A percentile compares a stretch with the other conserved stretches of the same genome.
Evolutionary conservation across 2,113 vertebrate species (phyloP).

Genomic region (Cranoglanis bouderius): DNA sequence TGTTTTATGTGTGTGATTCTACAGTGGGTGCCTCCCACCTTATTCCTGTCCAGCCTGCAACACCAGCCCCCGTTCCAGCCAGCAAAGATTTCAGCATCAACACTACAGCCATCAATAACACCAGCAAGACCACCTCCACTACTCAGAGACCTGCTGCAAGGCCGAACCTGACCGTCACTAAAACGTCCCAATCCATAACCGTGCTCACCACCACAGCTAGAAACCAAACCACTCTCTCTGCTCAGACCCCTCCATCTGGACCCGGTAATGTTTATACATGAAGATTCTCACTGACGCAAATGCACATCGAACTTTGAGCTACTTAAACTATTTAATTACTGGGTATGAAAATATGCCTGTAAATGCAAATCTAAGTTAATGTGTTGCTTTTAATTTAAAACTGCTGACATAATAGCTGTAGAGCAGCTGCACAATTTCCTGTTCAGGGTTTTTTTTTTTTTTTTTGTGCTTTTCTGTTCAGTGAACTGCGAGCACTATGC

Average conservation of each 20-base stretch:
- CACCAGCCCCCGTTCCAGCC: constrained; percentile 43
- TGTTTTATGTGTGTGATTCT: background rate
- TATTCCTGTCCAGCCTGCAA: constrained; percentile 48
- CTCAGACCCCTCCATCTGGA: constrained; percentile 46
- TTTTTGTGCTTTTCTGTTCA: background rate
- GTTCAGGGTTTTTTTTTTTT: background rate
- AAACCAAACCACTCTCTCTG: background rate
- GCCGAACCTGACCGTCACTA: constrained; percentile 47
- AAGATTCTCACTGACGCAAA: background rate
- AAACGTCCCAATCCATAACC: constrained; percentile 41
- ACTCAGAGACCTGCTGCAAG: constrained; percentile 54
- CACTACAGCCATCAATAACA: constrained; percentile 45
- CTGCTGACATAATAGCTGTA: background rate
- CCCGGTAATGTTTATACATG: constrained; percentile 60
- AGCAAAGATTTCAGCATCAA: constrained; percentile 30
- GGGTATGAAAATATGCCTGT: background rate
- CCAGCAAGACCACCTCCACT: constrained; percentile 46
- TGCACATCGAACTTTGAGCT: background rate
- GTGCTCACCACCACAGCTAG: constrained; percentile 33
- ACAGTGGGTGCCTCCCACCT: constrained; percentile 45
- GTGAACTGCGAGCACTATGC: background rate
- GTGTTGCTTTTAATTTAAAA: constrained; percentile 9
- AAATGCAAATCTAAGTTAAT: background rate
- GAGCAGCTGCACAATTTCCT: constrained; percentile 3
- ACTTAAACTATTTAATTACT: background rate